phyloP scores from a whole-genome alignment of 2,113 vertebrate genomes.

The Eudorcas thomsonii region DNA sequence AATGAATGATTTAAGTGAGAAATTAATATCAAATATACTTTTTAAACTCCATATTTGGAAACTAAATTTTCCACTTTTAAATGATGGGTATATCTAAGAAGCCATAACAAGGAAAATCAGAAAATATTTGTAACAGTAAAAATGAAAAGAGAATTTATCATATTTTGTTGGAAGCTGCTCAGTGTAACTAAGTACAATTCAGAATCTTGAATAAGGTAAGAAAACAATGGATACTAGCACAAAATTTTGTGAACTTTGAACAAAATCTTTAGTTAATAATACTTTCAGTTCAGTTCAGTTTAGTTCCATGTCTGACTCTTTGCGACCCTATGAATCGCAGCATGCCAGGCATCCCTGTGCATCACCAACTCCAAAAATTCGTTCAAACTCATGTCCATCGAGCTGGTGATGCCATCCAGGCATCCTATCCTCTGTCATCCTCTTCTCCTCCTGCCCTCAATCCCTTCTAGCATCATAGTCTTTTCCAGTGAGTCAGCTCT shows the following conservation, averaged over 20 bases:
- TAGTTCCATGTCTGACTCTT: no score
- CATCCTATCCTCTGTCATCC: no score
- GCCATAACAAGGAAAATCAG: neutral
- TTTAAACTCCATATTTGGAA: neutral
- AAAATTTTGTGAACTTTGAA: neutral
- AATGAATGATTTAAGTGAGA: neutral
- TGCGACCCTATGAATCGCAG: accelerated
- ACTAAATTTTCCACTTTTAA: neutral
- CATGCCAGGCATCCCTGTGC: no score
- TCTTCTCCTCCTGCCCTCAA: no score
- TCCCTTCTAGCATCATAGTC: no score
- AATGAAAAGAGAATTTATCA: neutral
- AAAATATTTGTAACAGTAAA: neutral
- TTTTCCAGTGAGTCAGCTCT: no score
- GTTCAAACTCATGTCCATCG: no score
- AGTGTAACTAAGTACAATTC: neutral
- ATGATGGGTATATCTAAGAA: neutral
- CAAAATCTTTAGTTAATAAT: neutral
- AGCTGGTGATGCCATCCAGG: no score
- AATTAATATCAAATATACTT: neutral
- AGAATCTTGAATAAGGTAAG: neutral
- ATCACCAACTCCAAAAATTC: no score
- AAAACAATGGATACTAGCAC: neutral
- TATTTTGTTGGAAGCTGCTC: neutral
- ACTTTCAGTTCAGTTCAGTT: neutral